phyloP scores from a whole-genome alignment of 2,113 vertebrate species.

The Galemys pyrenaicus region DNA sequence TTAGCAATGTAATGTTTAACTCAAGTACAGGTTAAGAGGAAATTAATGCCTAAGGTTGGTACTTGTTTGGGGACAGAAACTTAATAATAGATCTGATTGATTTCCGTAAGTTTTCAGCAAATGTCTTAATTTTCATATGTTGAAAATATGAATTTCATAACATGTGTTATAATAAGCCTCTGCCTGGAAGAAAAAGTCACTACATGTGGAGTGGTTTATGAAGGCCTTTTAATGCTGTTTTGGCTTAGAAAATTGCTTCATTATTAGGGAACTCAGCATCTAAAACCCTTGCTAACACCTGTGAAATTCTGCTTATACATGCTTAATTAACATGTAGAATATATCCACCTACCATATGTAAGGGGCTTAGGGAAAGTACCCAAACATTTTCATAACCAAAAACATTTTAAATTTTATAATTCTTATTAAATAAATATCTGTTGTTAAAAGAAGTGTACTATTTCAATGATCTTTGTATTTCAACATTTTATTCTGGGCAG shows the following conservation, averaged over 20 bases:
- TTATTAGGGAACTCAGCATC: background rate
- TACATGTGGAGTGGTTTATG: background rate
- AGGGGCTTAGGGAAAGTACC: background rate
- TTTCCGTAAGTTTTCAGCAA: constrained; percentile 39
- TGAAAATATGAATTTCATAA: constrained; percentile 36
- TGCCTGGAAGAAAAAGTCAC: background rate
- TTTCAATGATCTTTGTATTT: background rate
- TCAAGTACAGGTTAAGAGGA: constrained; percentile 44
- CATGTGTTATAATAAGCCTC: background rate
- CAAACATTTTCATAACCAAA: background rate
- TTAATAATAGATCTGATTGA: constrained; percentile 22
- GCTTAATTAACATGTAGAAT: background rate
- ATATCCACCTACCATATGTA: background rate
- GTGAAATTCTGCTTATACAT: background rate
- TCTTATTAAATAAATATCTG: background rate
- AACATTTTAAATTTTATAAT: background rate
- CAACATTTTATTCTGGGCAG: background rate
- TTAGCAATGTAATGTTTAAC: constrained; percentile 41
- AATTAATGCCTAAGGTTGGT: constrained; percentile 37
- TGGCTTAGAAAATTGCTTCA: background rate
- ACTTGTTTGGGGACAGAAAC: constrained; percentile 54
- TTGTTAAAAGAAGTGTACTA: background rate
- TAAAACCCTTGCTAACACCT: background rate
- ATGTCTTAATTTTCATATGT: constrained; percentile 38
- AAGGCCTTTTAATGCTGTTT: constrained; percentile 23